These are phyloP conservation scores for Paracentrotus lividus DNA, from an alignment of 53 echinoderm and acorn worm species.

Conservation along the genomic window DNA sequence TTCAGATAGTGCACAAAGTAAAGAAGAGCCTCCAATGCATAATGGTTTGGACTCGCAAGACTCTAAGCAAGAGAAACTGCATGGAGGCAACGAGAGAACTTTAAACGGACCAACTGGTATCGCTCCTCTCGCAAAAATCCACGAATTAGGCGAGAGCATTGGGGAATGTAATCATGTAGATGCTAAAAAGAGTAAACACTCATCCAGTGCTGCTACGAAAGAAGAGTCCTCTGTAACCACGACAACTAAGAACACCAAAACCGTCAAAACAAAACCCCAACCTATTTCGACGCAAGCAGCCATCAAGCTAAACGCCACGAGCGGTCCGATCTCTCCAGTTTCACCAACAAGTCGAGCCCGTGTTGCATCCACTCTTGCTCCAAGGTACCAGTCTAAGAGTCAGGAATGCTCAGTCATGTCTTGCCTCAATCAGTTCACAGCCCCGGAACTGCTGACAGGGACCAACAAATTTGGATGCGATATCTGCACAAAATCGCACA, in stretches of 20 bases:
- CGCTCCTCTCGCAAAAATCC: conserved; percentile 65
- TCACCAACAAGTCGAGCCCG: conserved; percentile 83
- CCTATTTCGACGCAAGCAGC: conserved; percentile 64
- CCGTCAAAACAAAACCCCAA: conserved; percentile 39
- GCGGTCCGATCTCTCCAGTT: conserved; percentile 81
- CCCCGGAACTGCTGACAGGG: conserved; percentile 94
- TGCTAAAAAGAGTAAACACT: conserved; percentile 37
- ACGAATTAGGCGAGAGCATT: conserved; percentile 58
- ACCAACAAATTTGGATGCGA: conserved; percentile 96
- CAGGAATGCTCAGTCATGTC: conserved; percentile 97
- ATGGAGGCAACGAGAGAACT: conserved; percentile 57
- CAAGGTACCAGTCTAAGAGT: conserved; percentile 85
- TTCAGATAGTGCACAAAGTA: conserved; percentile 25
- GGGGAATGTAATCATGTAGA: conserved; percentile 46
- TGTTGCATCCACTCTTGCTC: conserved; percentile 85
- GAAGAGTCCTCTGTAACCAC: not conserved
- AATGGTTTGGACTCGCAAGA: conserved; percentile 37
- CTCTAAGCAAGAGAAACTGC: conserved; percentile 15
- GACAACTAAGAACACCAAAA: conserved; percentile 34
- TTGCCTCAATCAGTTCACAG: conserved; percentile 97
- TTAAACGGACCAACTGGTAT: conserved; percentile 38
- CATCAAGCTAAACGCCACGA: conserved; percentile 44
- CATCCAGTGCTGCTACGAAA: not conserved
- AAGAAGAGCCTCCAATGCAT: not conserved
- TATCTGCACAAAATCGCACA: conserved; percentile 83